A percentile compares a stretch with the other conserved stretches of the same genome.
Conservation (phyloP, 2,113 vertebrate species). For the Ploceus nigricollis region DNA sequence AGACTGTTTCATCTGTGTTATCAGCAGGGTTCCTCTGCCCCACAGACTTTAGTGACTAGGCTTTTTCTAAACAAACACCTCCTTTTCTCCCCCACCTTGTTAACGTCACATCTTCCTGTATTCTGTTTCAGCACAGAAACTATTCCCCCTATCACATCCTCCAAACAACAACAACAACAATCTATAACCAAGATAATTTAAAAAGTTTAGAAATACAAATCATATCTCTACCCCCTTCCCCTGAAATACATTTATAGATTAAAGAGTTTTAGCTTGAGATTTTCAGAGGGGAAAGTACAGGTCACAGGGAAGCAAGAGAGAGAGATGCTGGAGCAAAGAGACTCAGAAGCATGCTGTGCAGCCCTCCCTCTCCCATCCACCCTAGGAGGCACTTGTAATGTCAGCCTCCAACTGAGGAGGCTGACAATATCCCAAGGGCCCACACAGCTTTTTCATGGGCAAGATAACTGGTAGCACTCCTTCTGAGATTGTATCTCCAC, state of each 20-base stretch:
- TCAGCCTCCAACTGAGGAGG: not conserved
- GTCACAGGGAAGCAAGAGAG: not conserved
- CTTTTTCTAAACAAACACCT: slow-evolving; percentile 62
- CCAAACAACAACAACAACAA: not conserved
- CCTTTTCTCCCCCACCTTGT: slow-evolving; percentile 46
- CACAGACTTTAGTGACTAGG: slow-evolving; percentile 26
- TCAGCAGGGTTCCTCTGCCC: slow-evolving; percentile 57
- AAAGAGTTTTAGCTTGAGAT: not conserved
- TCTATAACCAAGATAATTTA: not conserved
- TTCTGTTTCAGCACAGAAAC: slow-evolving; percentile 38
- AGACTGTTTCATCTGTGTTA: slow-evolving; percentile 64
- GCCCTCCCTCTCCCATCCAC: not conserved
- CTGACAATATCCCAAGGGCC: not conserved
- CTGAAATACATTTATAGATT: not conserved
- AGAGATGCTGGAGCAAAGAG: not conserved
- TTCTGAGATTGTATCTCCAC: not conserved
- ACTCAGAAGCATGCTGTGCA: not conserved
- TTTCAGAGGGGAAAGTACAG: not conserved
- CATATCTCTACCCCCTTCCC: not conserved
- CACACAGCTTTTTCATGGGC: not conserved
- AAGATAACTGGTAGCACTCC: not conserved
- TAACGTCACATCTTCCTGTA: slow-evolving; percentile 51
- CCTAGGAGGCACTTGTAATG: not conserved
- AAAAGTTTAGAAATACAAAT: not conserved
- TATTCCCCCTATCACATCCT: not conserved